phyloP scores from a whole-genome alignment of 2,113 vertebrate species.

The Tachycineta bicolor region DNA sequence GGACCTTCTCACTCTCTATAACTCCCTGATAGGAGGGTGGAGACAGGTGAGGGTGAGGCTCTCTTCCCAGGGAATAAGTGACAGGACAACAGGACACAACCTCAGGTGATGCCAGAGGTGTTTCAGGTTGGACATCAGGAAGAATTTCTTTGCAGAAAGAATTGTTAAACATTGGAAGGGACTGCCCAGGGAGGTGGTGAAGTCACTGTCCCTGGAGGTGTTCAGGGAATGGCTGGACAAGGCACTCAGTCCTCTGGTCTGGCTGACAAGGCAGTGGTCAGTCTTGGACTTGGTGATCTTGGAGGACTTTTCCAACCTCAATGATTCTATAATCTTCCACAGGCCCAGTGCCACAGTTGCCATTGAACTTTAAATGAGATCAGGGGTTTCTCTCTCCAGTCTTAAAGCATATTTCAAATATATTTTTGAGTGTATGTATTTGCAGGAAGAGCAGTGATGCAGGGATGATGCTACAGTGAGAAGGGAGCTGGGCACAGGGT shows the following conservation, averaged over 20 bases:
- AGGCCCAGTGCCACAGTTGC: background rate
- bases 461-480: background rate
- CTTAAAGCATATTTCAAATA: rapidly evolving
- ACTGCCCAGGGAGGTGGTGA: background rate
- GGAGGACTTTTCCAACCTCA: background rate
- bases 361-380: rapidly evolving
- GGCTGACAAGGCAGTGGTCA: background rate
- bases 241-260: background rate
- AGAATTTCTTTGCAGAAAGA: background rate
- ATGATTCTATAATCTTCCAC: background rate
- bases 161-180: background rate
- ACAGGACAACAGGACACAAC: background rate
- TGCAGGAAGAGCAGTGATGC: background rate
- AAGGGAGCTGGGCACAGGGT: background rate
- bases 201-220: background rate
- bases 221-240: background rate
- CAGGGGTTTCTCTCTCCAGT: rapidly evolving
- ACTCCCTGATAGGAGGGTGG: background rate
- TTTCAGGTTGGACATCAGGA: background rate
- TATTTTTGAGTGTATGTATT: background rate
- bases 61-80: background rate
- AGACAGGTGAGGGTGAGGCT: rapidly evolving
- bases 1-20: background rate
- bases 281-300: too few relatives aligned
- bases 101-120: background rate